Conservation (phyloP, 2,888 invertebrate genomes). For the Protophormia terraenovae region DNA sequence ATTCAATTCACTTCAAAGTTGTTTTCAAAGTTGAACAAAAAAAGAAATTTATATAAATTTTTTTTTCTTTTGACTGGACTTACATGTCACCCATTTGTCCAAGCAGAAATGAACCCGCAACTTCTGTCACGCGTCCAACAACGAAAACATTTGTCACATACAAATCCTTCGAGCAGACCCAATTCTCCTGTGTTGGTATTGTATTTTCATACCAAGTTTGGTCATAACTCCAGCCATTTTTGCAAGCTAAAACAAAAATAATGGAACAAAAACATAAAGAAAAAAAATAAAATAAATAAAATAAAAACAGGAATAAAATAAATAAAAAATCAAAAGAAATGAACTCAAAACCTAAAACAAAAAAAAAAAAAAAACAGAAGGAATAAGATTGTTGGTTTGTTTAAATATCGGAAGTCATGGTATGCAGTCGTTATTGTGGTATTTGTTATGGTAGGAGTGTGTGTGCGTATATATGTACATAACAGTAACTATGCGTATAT, state of each 20-base stretch:
- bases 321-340: conserved; percentile 11
- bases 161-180: conserved; percentile 83
- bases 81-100: conserved; percentile 84
- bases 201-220: conserved; percentile 82
- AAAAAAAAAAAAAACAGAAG: conserved; percentile 15
- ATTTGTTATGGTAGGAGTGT: conserved; percentile 7
- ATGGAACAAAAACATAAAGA: conserved; percentile 26
- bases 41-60: background rate
- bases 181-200: conserved; percentile 82
- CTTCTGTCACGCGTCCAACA: conserved; percentile 82
- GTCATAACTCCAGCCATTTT: conserved; percentile 83
- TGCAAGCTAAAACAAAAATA: conserved; percentile 81
- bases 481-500: background rate
- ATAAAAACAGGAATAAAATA: conserved; percentile 27
- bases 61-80: conserved; percentile 71
- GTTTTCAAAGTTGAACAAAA: background rate
- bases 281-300: conserved; percentile 40
- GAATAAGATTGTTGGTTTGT: conserved; percentile 41
- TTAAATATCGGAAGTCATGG: conserved; percentile 65
- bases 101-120: conserved; percentile 83
- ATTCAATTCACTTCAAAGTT: background rate
- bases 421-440: conserved; percentile 55
- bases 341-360: background rate
- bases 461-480: background rate
- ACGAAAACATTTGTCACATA: conserved; percentile 83